Evolutionary conservation across 2,797 vertebrate genomes (phyloP), one percentile per base, ranked within the genome.

Genomic region (Crocodylus rhombifer): DNA sequence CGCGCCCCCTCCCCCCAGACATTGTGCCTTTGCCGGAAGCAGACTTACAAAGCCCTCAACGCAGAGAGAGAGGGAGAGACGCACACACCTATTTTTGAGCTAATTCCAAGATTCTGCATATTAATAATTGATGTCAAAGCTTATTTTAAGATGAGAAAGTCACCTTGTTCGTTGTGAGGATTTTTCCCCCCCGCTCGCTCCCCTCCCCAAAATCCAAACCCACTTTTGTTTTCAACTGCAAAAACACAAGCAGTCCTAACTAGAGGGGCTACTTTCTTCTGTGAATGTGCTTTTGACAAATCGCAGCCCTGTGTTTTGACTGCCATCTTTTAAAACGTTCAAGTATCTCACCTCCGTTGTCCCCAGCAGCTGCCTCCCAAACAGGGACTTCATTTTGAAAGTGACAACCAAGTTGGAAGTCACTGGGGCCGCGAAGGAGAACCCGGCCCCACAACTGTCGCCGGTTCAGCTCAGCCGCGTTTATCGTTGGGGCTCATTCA

Each of bases 51-150:
- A 69, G 73, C 63, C 87, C 83, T 79, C 56, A 92, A 69, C 82
- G 42, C 42, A 78, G 18, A 75, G 51, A 57, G 71, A 25, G 28
- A 60, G 71, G 67, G n/a, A 18, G 2, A 42, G 73, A 25, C n/a
- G 30, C 3, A 1, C 4, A 4, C 28, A 0, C 11, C 13, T 5
- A 0, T 56, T 89, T 80, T 84, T 33, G 65, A 96, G 86, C 20
- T 33, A 51, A 25, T 90, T 84, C 92, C 84, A 87, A 64, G 57
- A 56, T n/a, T 83, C 90, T 89, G 74, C 1, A 0, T 3, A 21
- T 96, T 95, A 96, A 95, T 92, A 88, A 97, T 58, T 80, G 88
- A 97, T 94, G 87, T 36, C 55, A 81, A 89, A 21, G 1, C 28
- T 73, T 33, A n/a, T 86, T 91, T 80, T 88, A 86, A 86, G 84